Conservation (phyloP, 2,113 vertebrate genomes). For the Recurvirostra avosetta region DNA sequence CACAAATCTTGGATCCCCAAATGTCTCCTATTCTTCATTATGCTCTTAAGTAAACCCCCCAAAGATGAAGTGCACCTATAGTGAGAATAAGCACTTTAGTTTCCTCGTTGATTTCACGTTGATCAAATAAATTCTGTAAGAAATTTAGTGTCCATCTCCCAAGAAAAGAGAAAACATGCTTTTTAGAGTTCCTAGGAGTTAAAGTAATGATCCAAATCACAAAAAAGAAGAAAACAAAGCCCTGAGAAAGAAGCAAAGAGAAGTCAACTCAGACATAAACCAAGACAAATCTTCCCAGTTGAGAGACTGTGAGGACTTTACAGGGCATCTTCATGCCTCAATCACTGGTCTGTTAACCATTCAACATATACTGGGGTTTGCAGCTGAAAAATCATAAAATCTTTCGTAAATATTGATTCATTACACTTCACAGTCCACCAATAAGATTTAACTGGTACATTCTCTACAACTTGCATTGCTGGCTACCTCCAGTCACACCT, state of each 20-base stretch:
- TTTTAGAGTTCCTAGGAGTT: background rate
- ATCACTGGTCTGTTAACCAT: background rate
- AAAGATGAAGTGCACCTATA: background rate
- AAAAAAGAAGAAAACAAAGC: background rate
- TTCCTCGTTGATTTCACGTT: background rate
- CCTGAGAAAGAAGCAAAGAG: background rate
- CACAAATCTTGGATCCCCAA: background rate
- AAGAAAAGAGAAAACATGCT: background rate
- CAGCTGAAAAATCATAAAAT: background rate
- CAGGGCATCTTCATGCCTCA: background rate
- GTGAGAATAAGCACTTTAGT: background rate
- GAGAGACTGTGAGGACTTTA: background rate
- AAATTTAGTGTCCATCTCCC: background rate
- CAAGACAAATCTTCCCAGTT: background rate
- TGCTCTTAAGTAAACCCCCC: background rate
- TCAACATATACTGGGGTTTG: background rate
- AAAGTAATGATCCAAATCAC: background rate
- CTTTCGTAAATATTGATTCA: background rate
- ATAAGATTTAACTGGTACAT: background rate
- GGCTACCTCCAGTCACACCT: background rate
- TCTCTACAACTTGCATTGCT: background rate
- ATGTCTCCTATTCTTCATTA: background rate
- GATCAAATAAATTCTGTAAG: background rate
- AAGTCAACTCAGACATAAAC: background rate
- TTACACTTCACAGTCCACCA: background rate